Conservation (phyloP, 2,113 vertebrate species). For the Redunca redunca region DNA sequence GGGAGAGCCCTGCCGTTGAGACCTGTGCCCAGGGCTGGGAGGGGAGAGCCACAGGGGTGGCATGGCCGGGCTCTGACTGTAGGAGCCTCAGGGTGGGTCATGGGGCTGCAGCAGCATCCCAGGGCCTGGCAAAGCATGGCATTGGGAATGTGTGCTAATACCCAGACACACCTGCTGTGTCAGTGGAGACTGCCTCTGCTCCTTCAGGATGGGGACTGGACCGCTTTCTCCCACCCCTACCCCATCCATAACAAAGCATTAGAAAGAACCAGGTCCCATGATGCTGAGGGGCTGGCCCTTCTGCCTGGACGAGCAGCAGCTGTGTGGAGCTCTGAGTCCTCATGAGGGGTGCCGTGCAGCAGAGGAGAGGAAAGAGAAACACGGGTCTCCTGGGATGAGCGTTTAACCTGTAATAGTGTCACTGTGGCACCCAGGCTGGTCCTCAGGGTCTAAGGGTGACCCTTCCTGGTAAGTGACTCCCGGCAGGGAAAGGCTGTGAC, state of each 20-base stretch:
- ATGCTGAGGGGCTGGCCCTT: neutral
- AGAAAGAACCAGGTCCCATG: neutral
- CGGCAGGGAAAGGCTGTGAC: neutral
- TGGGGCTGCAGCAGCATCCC: neutral
- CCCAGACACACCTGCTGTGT: rapidly evolving
- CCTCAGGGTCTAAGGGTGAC: neutral
- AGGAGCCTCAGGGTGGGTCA: neutral
- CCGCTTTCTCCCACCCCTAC: neutral
- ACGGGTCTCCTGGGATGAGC: neutral
- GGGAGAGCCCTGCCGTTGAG: neutral
- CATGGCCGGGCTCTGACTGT: neutral
- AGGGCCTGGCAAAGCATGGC: neutral
- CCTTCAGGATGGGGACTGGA: neutral
- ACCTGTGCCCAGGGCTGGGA: neutral
- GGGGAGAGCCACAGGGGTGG: rapidly evolving
- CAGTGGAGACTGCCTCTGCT: rapidly evolving
- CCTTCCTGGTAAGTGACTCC: neutral
- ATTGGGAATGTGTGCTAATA: rapidly evolving
- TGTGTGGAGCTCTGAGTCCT: neutral
- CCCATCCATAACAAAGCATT: neutral
- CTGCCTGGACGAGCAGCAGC: neutral
- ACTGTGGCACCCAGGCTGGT: neutral
- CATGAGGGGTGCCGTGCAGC: rapidly evolving
- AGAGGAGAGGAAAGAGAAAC: neutral
- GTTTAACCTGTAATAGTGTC: neutral